Base-by-base conservation (phyloP, 2,797 vertebrate genomes). In the Pogonophryne albipinna region DNA sequence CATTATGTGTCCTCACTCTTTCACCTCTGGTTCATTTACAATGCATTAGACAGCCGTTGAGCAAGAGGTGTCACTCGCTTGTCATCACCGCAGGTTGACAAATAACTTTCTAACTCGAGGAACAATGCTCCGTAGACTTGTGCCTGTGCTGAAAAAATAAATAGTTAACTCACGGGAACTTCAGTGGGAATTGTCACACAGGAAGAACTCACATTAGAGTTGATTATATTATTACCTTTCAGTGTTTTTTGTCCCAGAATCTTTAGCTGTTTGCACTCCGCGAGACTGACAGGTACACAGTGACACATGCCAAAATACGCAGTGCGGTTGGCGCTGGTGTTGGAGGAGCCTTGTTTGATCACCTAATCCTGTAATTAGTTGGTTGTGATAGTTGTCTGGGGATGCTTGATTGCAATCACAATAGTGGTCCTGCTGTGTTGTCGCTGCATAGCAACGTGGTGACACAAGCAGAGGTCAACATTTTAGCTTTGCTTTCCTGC, bases 331-430 rank as follows among this genome's bases (percentile, higher is more conserved):
- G 82, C 71, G 46, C 69, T 13, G n/a, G 49, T 23, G 74, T 63
- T 8, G 70, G 73, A 80, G 80, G 71, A 87, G 78, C 68, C 66
- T 62, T 62, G 80, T 91, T 89, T 90, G 82, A 87, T 86, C 82
- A 69, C 82, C 74, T 85, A 85, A 89, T 90, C 78, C 81, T 41
- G 38, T 87, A 88, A 90, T 90, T 86, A 87, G 82, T 41, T 14
- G 51, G 44, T 76, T 66, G 76, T 71, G 86, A 88, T 82, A 69
- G 83, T 84, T 76, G 87, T 90, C 84, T 45, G 66, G 46, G 77
- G 64, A 79, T 56, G 80, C 80, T 73, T 86, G 86, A 90, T 87
- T 86, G 88, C 84, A 78, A 84, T 87, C 76, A 87, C 76, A 86
- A 70, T 27, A 68, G 79, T 20, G 46, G 56, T 61, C 74, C 73